Percentiles rank a stretch among this genome's conserved stretches.
Evolutionary conservation across 2,888 invertebrate genomes (phyloP).

Genomic region (Adelphocoris suturalis): DNA sequence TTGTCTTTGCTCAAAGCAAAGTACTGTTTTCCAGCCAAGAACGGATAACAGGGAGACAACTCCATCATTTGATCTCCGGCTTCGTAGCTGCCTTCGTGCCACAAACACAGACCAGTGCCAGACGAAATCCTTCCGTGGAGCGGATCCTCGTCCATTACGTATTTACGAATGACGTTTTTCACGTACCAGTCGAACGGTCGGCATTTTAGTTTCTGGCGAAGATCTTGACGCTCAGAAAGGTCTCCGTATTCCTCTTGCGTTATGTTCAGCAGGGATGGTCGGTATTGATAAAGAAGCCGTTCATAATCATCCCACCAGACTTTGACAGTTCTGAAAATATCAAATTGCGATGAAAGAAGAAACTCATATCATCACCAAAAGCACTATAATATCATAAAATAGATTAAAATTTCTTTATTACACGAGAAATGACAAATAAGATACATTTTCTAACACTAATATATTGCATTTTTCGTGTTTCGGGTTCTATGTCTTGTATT

Average conservation of each 20-base stretch:
- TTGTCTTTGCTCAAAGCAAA: slow-evolving; percentile 47
- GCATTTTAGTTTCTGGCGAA: slow-evolving; percentile 80
- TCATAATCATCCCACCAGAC: slow-evolving; percentile 99
- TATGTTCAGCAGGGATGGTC: slow-evolving; percentile 83
- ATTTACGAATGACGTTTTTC: slow-evolving; percentile 87
- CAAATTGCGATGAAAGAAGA: neutral
- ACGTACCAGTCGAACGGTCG: slow-evolving; percentile 95
- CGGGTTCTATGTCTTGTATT: too few species aligned
- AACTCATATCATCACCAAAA: too few species aligned
- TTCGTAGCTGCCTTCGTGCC: slow-evolving; percentile 2
- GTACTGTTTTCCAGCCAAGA: slow-evolving; percentile 38
- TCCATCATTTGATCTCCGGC: neutral
- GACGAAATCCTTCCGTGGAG: slow-evolving; percentile 34
- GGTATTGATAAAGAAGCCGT: slow-evolving; percentile 91
- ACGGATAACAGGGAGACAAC: neutral
- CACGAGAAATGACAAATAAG: too few species aligned
- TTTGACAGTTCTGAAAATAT: slow-evolving; percentile 81
- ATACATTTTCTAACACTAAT: too few species aligned
- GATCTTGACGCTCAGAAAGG: neutral
- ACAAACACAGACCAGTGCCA: slow-evolving; percentile 41
- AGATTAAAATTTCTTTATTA: too few species aligned
- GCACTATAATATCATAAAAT: too few species aligned
- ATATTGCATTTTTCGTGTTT: too few species aligned
- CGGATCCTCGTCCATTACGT: slow-evolving; percentile 27
- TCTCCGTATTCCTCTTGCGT: slow-evolving; percentile 84